Conservation (phyloP, 1,140 invertebrate genomes). For the Drosophila nikananu region DNA sequence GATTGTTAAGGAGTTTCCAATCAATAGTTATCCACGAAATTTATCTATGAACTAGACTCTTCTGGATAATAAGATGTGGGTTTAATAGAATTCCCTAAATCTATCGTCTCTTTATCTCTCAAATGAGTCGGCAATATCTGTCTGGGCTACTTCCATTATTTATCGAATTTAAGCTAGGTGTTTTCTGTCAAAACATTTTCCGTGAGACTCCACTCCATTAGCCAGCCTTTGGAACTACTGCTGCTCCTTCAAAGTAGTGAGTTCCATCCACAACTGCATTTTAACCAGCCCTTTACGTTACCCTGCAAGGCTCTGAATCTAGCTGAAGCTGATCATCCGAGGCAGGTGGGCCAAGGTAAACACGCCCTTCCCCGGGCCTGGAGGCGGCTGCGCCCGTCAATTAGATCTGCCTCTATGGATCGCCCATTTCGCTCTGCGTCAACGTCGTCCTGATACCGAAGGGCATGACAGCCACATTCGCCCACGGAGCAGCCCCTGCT, state of each 20-base stretch:
- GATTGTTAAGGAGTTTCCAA: neutral
- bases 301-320: neutral
- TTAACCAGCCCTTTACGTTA: neutral
- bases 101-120: neutral
- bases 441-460: neutral
- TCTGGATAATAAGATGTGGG: too few species aligned
- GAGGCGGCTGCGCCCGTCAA: neutral
- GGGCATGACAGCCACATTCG: neutral
- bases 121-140: neutral
- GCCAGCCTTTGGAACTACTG: neutral
- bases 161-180: neutral
- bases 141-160: neutral
- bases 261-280: neutral
- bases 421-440: neutral
- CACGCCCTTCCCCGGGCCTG: neutral
- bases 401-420: neutral
- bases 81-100: neutral
- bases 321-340: neutral
- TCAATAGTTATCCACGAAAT: neutral
- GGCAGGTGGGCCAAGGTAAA: neutral
- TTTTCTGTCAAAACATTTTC: neutral
- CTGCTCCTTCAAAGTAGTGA: conserved; percentile 2
- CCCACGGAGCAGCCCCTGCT: neutral
- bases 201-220: neutral
- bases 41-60: neutral